Evolutionary conservation across 2,797 vertebrate genomes (phyloP).

Genomic region (Hyperoplus immaculatus): DNA sequence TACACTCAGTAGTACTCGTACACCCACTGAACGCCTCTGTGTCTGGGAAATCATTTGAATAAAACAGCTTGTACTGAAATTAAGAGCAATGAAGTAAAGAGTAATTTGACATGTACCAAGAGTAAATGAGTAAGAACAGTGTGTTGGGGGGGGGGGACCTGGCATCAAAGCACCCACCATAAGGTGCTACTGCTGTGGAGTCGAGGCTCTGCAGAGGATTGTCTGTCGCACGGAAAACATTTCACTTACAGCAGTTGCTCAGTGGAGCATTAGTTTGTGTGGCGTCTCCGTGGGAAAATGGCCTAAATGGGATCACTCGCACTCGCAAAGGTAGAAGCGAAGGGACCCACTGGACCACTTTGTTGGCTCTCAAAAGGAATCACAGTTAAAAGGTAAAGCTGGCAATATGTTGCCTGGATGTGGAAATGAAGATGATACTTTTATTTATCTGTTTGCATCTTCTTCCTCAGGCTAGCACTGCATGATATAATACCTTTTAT

Average conservation of each 20-base stretch:
- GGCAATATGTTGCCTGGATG: background rate
- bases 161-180: slow-evolving; percentile 25
- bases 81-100: slow-evolving; percentile 29
- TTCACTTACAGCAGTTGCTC: slow-evolving; percentile 64
- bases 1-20: slow-evolving; percentile 1
- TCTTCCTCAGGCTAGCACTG: background rate
- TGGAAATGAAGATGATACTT: background rate
- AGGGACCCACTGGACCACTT: slow-evolving; percentile 37
- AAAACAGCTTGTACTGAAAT: slow-evolving; percentile 33
- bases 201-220: slow-evolving; percentile 39
- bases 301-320: slow-evolving; percentile 63
- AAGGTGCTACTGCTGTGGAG: slow-evolving; percentile 31
- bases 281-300: slow-evolving; percentile 54
- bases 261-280: slow-evolving; percentile 48
- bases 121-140: slow-evolving; percentile 17
- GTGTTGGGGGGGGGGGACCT: slow-evolving; percentile 18
- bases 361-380: slow-evolving; percentile 39
- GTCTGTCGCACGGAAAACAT: slow-evolving; percentile 55
- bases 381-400: slow-evolving; percentile 13
- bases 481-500: background rate
- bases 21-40: slow-evolving; percentile 3
- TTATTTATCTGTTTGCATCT: background rate
- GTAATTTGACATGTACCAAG: slow-evolving; percentile 34
- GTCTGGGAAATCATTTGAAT: slow-evolving; percentile 45
- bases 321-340: slow-evolving; percentile 27